A percentile compares a stretch with the other conserved stretches of the same genome.
These are phyloP conservation scores for Cyanocitta stelleri DNA, from an alignment of 2,113 vertebrate genomes.

Conservation along the genomic window DNA sequence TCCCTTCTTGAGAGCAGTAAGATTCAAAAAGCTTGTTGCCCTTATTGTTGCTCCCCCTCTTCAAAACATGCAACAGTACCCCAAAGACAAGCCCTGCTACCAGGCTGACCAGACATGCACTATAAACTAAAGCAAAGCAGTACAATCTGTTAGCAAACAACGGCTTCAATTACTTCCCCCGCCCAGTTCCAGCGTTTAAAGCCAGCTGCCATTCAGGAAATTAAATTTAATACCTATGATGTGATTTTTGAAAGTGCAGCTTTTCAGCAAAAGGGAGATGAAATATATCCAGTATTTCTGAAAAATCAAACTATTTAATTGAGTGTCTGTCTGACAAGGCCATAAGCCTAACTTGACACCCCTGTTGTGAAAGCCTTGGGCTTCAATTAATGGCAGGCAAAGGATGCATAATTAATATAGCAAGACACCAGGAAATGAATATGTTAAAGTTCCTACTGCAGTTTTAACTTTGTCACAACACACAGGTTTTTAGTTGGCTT, in stretches of 20 bases:
- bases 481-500: not conserved
- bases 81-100: not conserved
- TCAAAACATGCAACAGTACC: not conserved
- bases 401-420: conserved; percentile 29
- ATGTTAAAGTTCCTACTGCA: not conserved
- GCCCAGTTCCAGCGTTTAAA: not conserved
- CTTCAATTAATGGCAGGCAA: conserved; percentile 13
- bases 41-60: not conserved
- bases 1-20: not conserved
- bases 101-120: not conserved
- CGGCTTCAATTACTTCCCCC: not conserved
- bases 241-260: not conserved
- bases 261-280: not conserved
- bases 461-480: not conserved
- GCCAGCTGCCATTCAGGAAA: not conserved
- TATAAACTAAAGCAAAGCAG: not conserved
- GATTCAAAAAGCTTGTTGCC: not conserved
- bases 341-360: not conserved
- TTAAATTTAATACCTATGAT: not conserved
- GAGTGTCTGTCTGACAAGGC: not conserved
- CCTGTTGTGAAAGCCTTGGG: conserved; percentile 16
- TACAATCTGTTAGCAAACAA: not conserved
- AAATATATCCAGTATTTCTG: not conserved
- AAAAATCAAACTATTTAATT: not conserved
- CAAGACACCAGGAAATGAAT: conserved; percentile 31